Conservation (phyloP, 2,888 invertebrate genomes). For the Ernsta delagoae region DNA sequence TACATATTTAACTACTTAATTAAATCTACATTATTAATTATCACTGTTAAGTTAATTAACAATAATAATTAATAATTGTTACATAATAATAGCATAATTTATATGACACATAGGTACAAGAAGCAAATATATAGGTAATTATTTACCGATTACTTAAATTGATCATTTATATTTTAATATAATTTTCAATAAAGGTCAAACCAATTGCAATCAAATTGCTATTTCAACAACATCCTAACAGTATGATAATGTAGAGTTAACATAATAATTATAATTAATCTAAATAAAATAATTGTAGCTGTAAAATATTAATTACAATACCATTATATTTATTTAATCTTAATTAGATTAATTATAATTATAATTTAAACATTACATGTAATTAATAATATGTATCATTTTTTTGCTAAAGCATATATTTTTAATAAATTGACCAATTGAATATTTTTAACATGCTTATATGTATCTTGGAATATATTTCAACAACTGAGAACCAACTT, state of each 20-base stretch:
- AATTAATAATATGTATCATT: neutral
- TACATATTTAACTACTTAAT: neutral
- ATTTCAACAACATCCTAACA: neutral
- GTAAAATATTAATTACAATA: no score
- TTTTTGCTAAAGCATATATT: neutral
- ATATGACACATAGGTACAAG: neutral
- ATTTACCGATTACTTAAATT: neutral
- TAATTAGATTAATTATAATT: neutral
- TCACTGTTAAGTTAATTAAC: neutral
- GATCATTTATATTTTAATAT: neutral
- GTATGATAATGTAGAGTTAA: neutral
- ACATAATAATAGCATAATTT: neutral
- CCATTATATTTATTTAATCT: no score
- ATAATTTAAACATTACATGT: neutral
- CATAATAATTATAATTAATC: neutral
- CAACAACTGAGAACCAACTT: neutral
- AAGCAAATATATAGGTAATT: neutral
- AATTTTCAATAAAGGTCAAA: neutral
- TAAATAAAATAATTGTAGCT: neutral
- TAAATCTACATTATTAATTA: neutral
- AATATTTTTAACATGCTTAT: neutral
- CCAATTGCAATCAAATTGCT: constrained; percentile 10
- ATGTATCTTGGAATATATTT: neutral
- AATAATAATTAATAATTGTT: neutral
- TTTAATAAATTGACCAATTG: neutral